phyloP scores from a whole-genome alignment of 2,113 vertebrate species.

The Tragelaphus buxtoni region DNA sequence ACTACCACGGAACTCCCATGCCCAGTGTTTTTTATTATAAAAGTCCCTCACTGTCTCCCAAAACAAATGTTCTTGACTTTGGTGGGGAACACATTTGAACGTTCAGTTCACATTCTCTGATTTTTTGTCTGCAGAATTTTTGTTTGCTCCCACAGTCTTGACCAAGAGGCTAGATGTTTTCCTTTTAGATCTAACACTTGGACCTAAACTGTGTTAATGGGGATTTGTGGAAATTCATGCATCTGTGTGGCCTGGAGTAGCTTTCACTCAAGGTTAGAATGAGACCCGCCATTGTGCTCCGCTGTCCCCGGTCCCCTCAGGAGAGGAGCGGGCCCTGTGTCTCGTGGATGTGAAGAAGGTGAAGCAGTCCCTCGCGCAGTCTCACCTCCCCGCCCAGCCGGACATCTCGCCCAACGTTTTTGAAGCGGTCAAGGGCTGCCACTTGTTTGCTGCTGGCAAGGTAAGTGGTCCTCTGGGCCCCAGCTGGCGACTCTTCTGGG shows the following conservation, averaged over 20 bases:
- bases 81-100: background rate
- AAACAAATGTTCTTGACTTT: background rate
- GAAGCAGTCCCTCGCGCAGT: slow-evolving; percentile 95
- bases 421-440: slow-evolving; percentile 98
- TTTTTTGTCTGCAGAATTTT: background rate
- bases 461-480: slow-evolving; percentile 69
- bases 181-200: background rate
- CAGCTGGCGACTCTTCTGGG: background rate
- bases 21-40: background rate
- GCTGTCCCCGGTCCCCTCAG: slow-evolving; percentile 72
- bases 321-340: slow-evolving; percentile 95
- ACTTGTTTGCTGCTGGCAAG: slow-evolving; percentile 95
- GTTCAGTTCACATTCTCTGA: background rate
- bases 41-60: background rate
- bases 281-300: accelerated
- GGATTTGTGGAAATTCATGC: background rate
- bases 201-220: background rate
- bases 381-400: slow-evolving; percentile 95
- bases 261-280: background rate
- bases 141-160: background rate
- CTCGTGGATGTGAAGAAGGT: slow-evolving; percentile 97
- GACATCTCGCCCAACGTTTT: slow-evolving; percentile 93
- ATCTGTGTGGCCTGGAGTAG: accelerated
- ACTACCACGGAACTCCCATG: background rate
- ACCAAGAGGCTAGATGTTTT: background rate